A percentile compares a stretch with the other conserved stretches of the same genome.
These are phyloP conservation scores for Tetragnatha montana DNA, from an alignment of 2,888 invertebrate genomes.

Conservation along the genomic window DNA sequence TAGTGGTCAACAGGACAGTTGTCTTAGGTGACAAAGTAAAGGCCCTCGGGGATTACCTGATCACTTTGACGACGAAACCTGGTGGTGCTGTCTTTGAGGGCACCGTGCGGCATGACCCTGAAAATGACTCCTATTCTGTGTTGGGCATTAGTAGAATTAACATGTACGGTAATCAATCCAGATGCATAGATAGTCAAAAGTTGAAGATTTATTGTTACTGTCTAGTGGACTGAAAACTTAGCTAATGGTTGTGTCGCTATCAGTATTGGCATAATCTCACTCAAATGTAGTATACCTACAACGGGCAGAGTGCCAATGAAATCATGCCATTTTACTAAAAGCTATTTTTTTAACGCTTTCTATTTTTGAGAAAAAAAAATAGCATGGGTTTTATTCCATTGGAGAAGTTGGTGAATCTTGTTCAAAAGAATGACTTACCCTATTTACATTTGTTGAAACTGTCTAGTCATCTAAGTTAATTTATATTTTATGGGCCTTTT, in stretches of 20 bases:
- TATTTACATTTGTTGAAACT: not conserved
- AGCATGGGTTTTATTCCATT: no score
- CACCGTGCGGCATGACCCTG: constrained; percentile 79
- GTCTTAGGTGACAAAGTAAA: constrained; percentile 45
- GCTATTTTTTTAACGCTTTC: no score
- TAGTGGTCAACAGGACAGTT: constrained; percentile 53
- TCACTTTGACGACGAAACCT: constrained; percentile 82
- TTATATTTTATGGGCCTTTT: not conserved
- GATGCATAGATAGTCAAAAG: constrained; percentile 75
- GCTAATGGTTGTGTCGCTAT: no score
- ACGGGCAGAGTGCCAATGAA: no score
- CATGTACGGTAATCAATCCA: constrained; percentile 76
- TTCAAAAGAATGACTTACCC: no score
- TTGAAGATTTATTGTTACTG: constrained; percentile 76
- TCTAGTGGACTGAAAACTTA: constrained; percentile 3
- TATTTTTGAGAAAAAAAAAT: no score
- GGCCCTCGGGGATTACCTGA: constrained; percentile 78
- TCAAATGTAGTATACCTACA: no score
- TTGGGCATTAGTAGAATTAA: constrained; percentile 80
- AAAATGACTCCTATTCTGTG: constrained; percentile 75
- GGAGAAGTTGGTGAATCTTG: no score
- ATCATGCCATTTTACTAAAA: no score
- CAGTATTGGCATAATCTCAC: not conserved
- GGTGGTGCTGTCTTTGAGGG: constrained; percentile 87
- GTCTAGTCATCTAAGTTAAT: not conserved